Conservation (phyloP, 1,140 invertebrate genomes). For the Druon quercuslanigerum region DNA sequence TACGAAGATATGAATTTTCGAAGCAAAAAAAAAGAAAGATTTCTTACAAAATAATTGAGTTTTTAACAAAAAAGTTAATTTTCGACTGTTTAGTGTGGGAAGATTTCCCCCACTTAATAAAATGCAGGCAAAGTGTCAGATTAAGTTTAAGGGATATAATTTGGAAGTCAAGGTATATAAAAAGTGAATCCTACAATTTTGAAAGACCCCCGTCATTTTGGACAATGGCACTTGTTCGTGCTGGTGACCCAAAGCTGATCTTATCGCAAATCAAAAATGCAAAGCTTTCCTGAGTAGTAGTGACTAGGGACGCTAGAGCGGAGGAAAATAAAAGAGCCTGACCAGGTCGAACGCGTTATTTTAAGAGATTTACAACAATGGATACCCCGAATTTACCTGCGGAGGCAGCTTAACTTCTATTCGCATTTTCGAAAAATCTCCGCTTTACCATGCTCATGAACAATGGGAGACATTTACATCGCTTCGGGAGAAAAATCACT, state of each 20-base stretch:
- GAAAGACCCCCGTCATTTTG: conserved; percentile 2
- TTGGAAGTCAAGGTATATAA: not conserved
- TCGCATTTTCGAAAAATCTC: conserved; percentile 45
- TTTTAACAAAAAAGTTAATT: too few species aligned
- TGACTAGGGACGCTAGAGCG: conserved; percentile 28
- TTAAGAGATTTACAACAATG: conserved; percentile 62
- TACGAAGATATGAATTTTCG: too few species aligned
- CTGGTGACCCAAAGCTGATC: conserved; percentile 34
- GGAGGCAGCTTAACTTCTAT: conserved; percentile 48
- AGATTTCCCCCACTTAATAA: too few species aligned
- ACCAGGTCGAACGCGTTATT: conserved; percentile 58
- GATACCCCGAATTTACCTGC: not conserved
- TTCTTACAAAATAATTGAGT: too few species aligned
- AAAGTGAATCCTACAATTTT: not conserved
- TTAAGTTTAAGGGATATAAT: too few species aligned
- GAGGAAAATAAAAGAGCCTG: conserved; percentile 21
- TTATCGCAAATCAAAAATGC: conserved; percentile 59
- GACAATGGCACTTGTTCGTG: conserved; percentile 27
- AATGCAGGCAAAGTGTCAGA: too few species aligned
- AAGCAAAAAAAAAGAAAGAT: too few species aligned
- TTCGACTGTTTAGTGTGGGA: too few species aligned
- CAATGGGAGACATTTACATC: conserved; percentile 52
- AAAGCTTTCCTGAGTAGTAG: conserved; percentile 42
- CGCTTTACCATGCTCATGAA: conserved; percentile 41
- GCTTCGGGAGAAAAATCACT: conserved; percentile 50